Conservation (phyloP, 1,140 invertebrate species). For the Brachionus plicatilis region DNA sequence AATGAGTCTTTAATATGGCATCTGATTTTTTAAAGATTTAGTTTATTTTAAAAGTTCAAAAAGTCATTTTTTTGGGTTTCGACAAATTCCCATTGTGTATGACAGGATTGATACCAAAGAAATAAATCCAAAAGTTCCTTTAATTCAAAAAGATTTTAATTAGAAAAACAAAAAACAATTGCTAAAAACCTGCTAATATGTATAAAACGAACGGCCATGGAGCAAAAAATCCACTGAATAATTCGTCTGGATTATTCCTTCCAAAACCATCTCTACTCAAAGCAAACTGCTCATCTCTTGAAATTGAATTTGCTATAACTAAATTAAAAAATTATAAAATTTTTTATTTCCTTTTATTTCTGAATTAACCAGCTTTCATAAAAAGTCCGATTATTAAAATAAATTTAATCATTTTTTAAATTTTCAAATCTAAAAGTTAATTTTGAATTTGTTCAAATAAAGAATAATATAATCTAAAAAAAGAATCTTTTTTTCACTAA, state of each 20-base stretch:
- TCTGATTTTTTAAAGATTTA: background rate
- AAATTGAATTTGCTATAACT: background rate
- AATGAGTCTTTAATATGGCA: background rate
- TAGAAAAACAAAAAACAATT: background rate
- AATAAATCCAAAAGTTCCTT: background rate
- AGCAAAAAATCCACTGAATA: conserved; percentile 1
- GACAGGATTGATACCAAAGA: background rate
- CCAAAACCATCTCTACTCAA: background rate
- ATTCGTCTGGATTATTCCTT: background rate
- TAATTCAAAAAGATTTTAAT: background rate
- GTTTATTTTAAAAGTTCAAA: background rate
- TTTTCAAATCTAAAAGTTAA: no score
- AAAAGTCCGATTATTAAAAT: no score
- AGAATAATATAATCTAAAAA: no score
- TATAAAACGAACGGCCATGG: background rate
- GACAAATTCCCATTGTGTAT: background rate
- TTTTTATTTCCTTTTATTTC: no score
- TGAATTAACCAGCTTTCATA: no score
- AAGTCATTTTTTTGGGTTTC: background rate
- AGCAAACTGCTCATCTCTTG: background rate
- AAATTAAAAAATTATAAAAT: no score
- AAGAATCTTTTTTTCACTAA: no score
- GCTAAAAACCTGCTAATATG: background rate
- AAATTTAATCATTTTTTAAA: no score
- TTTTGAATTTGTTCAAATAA: no score